Base-by-base conservation (phyloP, 2,113 vertebrate species). In the Tenrec ecaudatus region DNA sequence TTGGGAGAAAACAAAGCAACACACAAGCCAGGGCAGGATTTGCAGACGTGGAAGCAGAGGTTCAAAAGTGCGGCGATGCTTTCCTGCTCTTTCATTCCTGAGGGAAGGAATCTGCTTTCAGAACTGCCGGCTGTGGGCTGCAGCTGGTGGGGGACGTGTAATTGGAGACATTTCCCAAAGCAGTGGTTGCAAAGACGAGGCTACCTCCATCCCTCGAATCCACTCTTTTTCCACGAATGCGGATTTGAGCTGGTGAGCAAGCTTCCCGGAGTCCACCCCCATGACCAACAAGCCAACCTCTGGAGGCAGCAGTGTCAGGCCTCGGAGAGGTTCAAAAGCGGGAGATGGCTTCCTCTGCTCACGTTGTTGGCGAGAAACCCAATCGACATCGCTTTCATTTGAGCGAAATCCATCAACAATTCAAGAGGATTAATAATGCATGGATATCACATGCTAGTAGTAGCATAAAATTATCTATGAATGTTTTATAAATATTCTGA, bases 401-500 rank as follows among this genome's bases (percentile, higher is more conserved):
- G 97, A 96, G 95, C 88, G 85, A 93, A 87, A 79, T 95, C 95
- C 96, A 96, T 94, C 89, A 97, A 91, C 96, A 96, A 97, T 97
- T 97, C 97, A 95, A 57, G 71, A 91, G 95, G 95, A 98, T 98
- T 97, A 98, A 98, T 98, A 98, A 98, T 98, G 93, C 60, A 98
- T 98, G 97, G 98, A 95, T 97, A 98, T 97, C 96, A 97, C 95
- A 97, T 75, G 92, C 96, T 86, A 95, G 92, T 97, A 97, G 98
- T 97, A 97, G 97, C 96, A 98, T 96, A 98, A 98, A 98, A 98
- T 98, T 98, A 98, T 98, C 97, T 97, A 98, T 98, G 97, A 98
- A 98, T 97, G 98, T 98, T 98, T 98, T 98, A 98, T 98, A 98
- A 98, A 98, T 98, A 98, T 95, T 96, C 96, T 95, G 96, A 97